Evolutionary conservation across 2,113 vertebrate genomes (phyloP), one percentile per base, ranked within the genome.

Genomic region (Lontra canadensis): DNA sequence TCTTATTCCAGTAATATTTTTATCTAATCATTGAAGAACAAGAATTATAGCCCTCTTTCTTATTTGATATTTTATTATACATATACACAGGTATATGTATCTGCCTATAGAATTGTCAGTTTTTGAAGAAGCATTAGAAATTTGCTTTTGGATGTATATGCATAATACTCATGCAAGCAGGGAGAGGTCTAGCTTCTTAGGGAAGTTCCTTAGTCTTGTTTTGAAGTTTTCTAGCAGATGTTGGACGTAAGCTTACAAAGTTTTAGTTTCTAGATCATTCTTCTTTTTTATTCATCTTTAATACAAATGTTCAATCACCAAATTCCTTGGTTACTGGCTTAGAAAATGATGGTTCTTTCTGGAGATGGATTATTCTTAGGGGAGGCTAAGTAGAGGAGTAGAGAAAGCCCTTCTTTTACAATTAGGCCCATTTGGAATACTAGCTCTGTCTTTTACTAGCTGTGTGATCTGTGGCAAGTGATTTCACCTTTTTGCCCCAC

Each of bases 221-320:
- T 69, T 94, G n/a, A 85, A 81, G 44, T 90, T 93, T 97, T 73
- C 76, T 86, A 88, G 57, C 34, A 94, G 76, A 83, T 82, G 25
- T 20, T 85, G 49, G 36, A 87, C 47, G 47, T 14, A 76, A 39
- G 47, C 13, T 15, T 79, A 52, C 10, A 36, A 5, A 36, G 34
- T 67, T 95, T 85, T 93, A 36, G 71, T 20, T 85, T 94, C 36
- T 78, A 88, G 17, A 91, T 90, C 23, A 47, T 31, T 95, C 15
- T 73, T 71, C 65, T 79, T 67, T 79, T 88, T 78, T 63, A 31
- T 79, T 71, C 10, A 34, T 94, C 21, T 74, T 90, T 80, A 74
- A 85, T 69, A 18, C 8, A 44, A 94, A 93, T 67, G 25, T 61
- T 93, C 42, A 20, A 34, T 69, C 73, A 89, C 17, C 42, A 93